Percentiles rank a stretch among this genome's conserved stretches.
These are phyloP conservation scores for Pempheris klunzingeri DNA, from an alignment of 2,797 vertebrate species.

Conservation along the genomic window DNA sequence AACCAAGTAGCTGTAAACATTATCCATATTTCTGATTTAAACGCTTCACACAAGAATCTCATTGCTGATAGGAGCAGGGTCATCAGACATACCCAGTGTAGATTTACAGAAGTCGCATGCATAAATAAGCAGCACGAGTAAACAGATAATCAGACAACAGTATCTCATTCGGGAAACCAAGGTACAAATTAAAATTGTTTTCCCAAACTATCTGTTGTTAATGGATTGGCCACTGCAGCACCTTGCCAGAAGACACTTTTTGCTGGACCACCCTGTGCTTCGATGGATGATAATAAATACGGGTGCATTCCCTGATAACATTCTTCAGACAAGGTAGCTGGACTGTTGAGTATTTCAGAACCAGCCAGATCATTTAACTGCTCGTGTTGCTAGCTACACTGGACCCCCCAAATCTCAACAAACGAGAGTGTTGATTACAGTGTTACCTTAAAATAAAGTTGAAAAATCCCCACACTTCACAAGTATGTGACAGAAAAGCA, in stretches of 20 bases:
- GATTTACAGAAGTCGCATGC: not conserved
- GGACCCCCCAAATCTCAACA: not conserved
- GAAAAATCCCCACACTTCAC: not conserved
- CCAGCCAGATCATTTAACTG: not conserved
- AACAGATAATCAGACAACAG: not conserved
- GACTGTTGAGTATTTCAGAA: slow-evolving; percentile 12
- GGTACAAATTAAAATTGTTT: too few relatives aligned
- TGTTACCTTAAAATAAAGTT: slow-evolving; percentile 2
- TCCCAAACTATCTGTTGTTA: too few relatives aligned
- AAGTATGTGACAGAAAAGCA: not conserved
- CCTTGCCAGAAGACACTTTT: not conserved
- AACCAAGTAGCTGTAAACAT: not conserved
- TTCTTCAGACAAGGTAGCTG: not conserved
- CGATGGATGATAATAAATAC: slow-evolving; percentile 1
- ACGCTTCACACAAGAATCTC: not conserved
- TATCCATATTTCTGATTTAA: not conserved
- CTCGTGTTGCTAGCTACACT: not conserved
- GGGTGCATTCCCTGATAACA: not conserved
- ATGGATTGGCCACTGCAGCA: not conserved
- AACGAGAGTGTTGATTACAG: not conserved
- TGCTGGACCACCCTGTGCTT: not conserved
- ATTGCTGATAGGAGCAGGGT: not conserved
- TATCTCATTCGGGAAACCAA: not conserved
- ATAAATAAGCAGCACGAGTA: not conserved
- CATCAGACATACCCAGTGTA: not conserved